Evolutionary conservation across 2,113 vertebrate species (phyloP).

Genomic region (Aegithalos caudatus): DNA sequence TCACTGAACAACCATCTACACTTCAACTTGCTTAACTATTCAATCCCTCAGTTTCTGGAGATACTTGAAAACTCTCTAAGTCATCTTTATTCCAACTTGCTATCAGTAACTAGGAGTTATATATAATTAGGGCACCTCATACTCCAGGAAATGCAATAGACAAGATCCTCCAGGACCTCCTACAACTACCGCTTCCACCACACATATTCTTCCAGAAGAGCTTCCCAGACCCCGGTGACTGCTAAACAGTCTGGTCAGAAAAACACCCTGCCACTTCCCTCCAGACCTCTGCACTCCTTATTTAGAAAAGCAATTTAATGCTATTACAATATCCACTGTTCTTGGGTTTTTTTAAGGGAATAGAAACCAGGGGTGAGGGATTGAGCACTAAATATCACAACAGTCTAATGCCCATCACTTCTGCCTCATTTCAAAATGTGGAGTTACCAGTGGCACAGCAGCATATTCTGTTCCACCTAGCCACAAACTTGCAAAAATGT

Average conservation of each 20-base stretch:
- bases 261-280: background rate
- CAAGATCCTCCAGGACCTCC: background rate
- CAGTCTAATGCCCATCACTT: background rate
- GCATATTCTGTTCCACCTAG: background rate
- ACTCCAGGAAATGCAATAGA: background rate
- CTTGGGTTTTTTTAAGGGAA: background rate
- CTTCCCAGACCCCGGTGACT: background rate
- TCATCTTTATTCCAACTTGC: background rate
- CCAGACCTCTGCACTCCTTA: background rate
- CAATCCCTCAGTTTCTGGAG: background rate
- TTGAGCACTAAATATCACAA: background rate
- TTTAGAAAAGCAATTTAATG: background rate
- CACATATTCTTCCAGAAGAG: background rate
- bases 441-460: background rate
- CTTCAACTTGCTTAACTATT: background rate
- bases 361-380: fast-evolving
- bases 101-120: background rate
- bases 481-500: background rate
- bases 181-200: background rate
- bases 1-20: background rate
- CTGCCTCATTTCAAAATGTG: background rate
- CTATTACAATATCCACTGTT: background rate
- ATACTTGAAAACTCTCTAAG: background rate
- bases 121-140: background rate
- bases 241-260: background rate